Conservation (phyloP, 1,140 invertebrate genomes). For the Nylanderia fulva region DNA sequence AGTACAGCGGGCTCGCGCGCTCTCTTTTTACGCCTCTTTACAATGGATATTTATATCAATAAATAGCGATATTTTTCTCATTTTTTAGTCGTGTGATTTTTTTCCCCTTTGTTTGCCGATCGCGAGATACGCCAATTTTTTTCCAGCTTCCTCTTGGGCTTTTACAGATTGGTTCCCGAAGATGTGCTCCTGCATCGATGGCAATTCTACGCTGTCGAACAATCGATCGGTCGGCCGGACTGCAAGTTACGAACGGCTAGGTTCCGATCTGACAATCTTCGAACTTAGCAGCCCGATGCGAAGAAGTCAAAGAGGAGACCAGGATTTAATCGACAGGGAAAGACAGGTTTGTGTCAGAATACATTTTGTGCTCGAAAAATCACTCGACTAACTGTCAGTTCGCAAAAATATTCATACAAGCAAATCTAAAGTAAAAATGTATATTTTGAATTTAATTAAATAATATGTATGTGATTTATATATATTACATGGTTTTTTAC, state of each 20-base stretch:
- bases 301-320: background rate
- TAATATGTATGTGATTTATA: background rate
- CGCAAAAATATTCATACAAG: background rate
- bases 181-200: conserved; percentile 76
- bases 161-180: conserved; percentile 77
- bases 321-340: conserved; percentile 57
- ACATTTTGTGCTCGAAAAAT: background rate
- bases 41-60: conserved; percentile 8
- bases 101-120: background rate
- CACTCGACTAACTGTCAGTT: background rate
- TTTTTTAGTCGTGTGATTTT: conserved; percentile 19
- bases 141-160: conserved; percentile 37
- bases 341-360: conserved; percentile 30
- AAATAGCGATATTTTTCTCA: conserved; percentile 26
- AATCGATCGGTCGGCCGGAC: conserved; percentile 24
- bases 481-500: too few species aligned
- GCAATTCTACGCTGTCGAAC: conserved; percentile 19
- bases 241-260: conserved; percentile 69
- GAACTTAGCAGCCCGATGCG: conserved; percentile 56
- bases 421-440: background rate
- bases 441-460: conserved; percentile 5
- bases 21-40: conserved; percentile 17
- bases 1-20: conserved; percentile 57
- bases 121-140: background rate
- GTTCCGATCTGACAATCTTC: conserved; percentile 51